Conservation (phyloP, 2,113 vertebrate genomes). For the Octodon degus region DNA sequence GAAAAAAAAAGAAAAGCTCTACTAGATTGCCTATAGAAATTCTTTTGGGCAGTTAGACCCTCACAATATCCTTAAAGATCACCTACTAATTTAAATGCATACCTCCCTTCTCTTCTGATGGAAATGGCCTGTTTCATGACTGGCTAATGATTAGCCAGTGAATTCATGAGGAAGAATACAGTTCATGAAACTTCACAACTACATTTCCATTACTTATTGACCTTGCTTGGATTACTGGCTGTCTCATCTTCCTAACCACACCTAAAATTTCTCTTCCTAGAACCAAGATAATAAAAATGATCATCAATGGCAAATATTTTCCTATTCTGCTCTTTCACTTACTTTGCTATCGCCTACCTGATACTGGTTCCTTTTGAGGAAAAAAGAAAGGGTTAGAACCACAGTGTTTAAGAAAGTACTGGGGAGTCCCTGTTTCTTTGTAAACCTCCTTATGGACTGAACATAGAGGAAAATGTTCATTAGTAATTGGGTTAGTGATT, state of each 20-base stretch:
- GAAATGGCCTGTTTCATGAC: background rate
- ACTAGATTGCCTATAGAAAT: background rate
- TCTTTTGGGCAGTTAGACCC: background rate
- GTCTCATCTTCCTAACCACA: background rate
- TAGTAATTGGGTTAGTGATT: background rate
- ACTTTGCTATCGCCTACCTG: background rate
- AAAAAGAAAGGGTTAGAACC: background rate
- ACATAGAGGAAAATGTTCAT: slow-evolving; percentile 12
- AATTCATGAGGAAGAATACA: background rate
- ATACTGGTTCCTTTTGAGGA: background rate
- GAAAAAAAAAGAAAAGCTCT: background rate
- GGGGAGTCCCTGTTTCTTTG: slow-evolving; percentile 9
- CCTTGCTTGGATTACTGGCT: background rate
- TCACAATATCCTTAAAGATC: background rate
- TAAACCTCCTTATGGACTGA: background rate
- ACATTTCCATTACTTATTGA: background rate
- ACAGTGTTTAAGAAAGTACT: slow-evolving; percentile 49
- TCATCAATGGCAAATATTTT: slow-evolving; percentile 16
- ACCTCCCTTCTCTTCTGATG: background rate
- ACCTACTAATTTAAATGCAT: background rate
- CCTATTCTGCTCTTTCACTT: background rate
- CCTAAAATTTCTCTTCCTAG: background rate
- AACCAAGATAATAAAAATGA: slow-evolving; percentile 31
- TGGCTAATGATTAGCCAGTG: background rate
- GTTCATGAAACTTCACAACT: background rate